phyloP scores from a whole-genome alignment of 2,113 vertebrate genomes.

The Thunnus maccoyii region DNA sequence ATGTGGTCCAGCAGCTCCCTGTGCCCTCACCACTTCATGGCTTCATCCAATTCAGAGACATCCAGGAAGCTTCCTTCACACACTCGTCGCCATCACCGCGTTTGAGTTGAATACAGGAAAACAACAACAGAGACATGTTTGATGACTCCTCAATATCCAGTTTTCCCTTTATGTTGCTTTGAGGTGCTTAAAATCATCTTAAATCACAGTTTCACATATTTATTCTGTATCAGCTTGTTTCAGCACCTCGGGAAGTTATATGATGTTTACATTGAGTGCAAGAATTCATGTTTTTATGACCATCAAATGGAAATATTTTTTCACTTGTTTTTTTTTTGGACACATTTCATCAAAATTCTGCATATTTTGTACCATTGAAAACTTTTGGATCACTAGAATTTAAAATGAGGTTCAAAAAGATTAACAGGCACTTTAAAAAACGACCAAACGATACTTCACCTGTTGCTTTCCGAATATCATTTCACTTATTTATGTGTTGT shows the following conservation, averaged over 20 bases:
- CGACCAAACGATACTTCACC: not conserved
- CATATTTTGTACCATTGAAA: too few relatives aligned
- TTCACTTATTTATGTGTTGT: not conserved
- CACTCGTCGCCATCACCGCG: not conserved
- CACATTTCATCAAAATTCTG: too few relatives aligned
- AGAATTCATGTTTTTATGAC: not conserved
- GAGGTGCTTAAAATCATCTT: not conserved
- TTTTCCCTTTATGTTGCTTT: not conserved
- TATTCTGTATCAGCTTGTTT: too few relatives aligned
- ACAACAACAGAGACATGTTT: constrained; percentile 55
- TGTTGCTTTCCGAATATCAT: not conserved
- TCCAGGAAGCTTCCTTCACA: constrained; percentile 21
- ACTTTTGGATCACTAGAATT: too few relatives aligned
- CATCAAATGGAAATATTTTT: too few relatives aligned
- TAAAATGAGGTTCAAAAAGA: too few relatives aligned
- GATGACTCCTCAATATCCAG: not conserved
- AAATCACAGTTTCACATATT: not conserved
- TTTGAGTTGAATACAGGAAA: not conserved
- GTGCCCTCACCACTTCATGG: constrained; percentile 71
- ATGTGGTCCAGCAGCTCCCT: constrained; percentile 73
- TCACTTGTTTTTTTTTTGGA: too few relatives aligned
- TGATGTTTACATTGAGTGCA: too few relatives aligned
- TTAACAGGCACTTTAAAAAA: too few relatives aligned
- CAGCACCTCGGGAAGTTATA: too few relatives aligned
- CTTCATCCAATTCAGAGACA: constrained; percentile 80